These are phyloP conservation scores for Phasia obesa DNA, from an alignment of 2,888 invertebrate species.

Conservation along the genomic window DNA sequence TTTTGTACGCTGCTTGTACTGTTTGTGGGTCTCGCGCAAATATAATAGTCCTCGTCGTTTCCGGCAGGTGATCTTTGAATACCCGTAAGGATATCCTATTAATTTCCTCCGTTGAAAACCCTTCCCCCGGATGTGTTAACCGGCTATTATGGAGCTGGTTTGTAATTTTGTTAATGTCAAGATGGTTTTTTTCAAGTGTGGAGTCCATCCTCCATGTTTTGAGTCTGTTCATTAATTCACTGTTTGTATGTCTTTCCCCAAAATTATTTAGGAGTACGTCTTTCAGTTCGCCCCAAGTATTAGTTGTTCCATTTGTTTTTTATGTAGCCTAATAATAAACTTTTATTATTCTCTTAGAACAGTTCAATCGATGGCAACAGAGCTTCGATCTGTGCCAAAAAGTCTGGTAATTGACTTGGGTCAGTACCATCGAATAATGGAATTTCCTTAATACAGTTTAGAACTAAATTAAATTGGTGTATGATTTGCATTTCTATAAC, in stretches of 20 bases:
- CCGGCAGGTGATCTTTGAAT: constrained; percentile 35
- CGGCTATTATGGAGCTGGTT: constrained; percentile 32
- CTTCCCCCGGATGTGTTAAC: constrained; percentile 18
- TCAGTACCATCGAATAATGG: constrained; percentile 43
- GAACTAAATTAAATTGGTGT: no score
- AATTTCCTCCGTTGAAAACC: constrained; percentile 22
- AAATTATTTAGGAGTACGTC: no score
- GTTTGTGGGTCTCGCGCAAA: neutral
- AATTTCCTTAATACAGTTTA: constrained; percentile 33
- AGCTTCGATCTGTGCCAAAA: constrained; percentile 27
- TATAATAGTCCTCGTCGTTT: constrained; percentile 26
- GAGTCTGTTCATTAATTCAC: no score
- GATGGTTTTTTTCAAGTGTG: constrained; percentile 51
- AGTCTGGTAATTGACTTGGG: constrained; percentile 33
- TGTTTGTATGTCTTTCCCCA: no score
- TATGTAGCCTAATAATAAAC: constrained; percentile 37
- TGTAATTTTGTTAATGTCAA: constrained; percentile 31
- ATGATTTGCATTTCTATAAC: no score
- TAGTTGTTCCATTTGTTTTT: constrained; percentile 33
- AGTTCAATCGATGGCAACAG: constrained; percentile 25
- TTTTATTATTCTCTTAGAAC: constrained; percentile 21
- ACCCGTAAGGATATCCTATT: constrained; percentile 24
- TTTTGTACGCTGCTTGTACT: no score
- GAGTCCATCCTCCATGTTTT: constrained; percentile 5
- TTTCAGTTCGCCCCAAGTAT: neutral